These are phyloP conservation scores for Torymus aiolomorphi DNA, from an alignment of 2,888 invertebrate species.

Conservation along the genomic window DNA sequence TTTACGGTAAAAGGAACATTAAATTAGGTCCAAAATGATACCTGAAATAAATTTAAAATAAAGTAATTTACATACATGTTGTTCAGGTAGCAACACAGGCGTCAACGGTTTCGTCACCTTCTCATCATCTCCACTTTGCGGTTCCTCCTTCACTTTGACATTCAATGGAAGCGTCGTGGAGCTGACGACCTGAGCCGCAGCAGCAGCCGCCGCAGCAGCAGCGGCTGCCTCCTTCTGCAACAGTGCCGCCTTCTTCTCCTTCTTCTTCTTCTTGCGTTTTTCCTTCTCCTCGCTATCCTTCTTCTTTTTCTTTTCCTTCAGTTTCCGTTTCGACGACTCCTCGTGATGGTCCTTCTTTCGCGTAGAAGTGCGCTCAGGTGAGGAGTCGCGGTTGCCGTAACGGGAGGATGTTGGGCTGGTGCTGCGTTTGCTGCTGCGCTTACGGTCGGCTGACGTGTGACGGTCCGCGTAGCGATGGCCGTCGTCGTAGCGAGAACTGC, in stretches of 20 bases:
- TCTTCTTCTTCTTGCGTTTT: slow-evolving; percentile 76
- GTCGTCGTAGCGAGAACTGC: slow-evolving; percentile 74
- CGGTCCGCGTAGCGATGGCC: slow-evolving; percentile 76
- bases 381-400: slow-evolving; percentile 74
- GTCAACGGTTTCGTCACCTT: no score
- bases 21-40: no score
- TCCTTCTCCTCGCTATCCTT: slow-evolving; percentile 79
- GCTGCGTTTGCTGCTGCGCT: slow-evolving; percentile 74
- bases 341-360: slow-evolving; percentile 69
- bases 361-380: slow-evolving; percentile 65
- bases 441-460: slow-evolving; percentile 66
- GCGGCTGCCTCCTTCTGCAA: slow-evolving; percentile 67
- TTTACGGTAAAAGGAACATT: no score
- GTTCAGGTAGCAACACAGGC: no score
- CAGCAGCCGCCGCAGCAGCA: slow-evolving; percentile 47
- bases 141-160: slow-evolving; percentile 53
- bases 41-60: no score
- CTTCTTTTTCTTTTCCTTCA: slow-evolving; percentile 76
- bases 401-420: slow-evolving; percentile 70
- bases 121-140: slow-evolving; percentile 42
- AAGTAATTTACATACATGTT: no score
- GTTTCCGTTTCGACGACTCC: slow-evolving; percentile 71
- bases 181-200: slow-evolving; percentile 1
- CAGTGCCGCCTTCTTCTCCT: slow-evolving; percentile 71
- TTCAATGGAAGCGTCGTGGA: slow-evolving; percentile 21